phyloP scores from a whole-genome alignment of 2,113 vertebrate genomes.

The Eolophus roseicapilla region DNA sequence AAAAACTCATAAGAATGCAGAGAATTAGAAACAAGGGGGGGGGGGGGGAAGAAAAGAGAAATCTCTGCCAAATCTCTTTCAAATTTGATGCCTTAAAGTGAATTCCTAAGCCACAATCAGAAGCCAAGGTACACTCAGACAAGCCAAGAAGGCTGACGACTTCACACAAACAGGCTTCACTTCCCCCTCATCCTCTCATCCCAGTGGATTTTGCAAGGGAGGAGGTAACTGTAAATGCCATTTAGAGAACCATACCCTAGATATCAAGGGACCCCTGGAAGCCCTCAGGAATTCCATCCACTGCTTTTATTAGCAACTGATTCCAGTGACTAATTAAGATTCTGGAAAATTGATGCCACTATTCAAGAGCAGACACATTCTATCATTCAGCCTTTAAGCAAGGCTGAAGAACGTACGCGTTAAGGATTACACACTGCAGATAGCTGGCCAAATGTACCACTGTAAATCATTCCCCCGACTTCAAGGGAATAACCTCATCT shows the following conservation, averaged over 20 bases:
- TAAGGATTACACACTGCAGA: slow-evolving; percentile 32
- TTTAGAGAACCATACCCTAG: neutral
- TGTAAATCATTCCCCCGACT: slow-evolving; percentile 51
- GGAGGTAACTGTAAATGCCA: neutral
- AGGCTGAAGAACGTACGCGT: neutral
- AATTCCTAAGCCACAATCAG: neutral
- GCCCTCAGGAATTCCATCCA: neutral
- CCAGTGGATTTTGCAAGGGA: neutral
- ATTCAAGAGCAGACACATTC: neutral
- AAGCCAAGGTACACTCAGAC: neutral
- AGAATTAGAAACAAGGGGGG: neutral
- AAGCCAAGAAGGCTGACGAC: neutral
- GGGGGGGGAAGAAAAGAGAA: neutral
- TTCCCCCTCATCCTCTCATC: neutral
- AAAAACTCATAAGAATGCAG: neutral
- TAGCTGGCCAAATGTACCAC: slow-evolving; percentile 18
- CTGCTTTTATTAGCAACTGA: slow-evolving; percentile 12
- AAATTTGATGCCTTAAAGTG: neutral
- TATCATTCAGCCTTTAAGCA: slow-evolving; percentile 5
- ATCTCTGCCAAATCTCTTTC: neutral
- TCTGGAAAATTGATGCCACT: slow-evolving; percentile 1
- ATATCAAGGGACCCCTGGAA: neutral
- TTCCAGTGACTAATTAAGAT: neutral
- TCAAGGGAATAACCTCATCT: slow-evolving; percentile 55
- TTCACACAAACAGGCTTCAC: neutral